Evolutionary conservation across 2,888 invertebrate genomes (phyloP), one percentile per base, ranked within the genome.

Genomic region (Baronia brevicornis): DNA sequence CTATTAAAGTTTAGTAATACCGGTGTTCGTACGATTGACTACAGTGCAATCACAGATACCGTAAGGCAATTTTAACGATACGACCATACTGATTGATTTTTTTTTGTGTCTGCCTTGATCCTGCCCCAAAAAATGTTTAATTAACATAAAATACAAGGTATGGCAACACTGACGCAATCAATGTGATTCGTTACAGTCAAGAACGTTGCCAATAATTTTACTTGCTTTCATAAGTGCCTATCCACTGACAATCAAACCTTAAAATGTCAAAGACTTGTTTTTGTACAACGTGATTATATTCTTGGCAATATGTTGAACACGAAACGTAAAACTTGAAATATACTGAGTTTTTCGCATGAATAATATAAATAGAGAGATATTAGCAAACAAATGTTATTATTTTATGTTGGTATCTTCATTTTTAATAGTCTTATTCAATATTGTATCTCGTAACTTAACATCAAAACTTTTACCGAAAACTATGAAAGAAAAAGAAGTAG

Each of bases 1-100:
- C 67, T 65, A 72, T 70, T 71, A 67, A 46, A 54, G 49, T 66
- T 64, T 64, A 62, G 56, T 60, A 60, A 67, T 33, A 27, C 66
- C 69, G 62, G 64, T 63, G 62, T 64, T 51, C 44, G 37, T 35
- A 23, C 31, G 33, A 40, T 54, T 43, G 45, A 55, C 55, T 54
- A 54, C 54, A 52, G 44, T 28, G 44, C 40, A 46, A 54, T 53
- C 51, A 53, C 29, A 54, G 51, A 27, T 26, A 33, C 49, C 42
- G 41, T 50, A 45, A 49, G 49, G 43, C 40, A 17, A 35, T 43
- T 48, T 46, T 51, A 57, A 46, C 54, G 44, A 50, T 47, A 55
- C 48, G 51, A 43, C 46, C 41, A 45, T 49, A 44, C 44, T 35
- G 44, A 50, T 44, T 54, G 51, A 44, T 38, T 41, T 43, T 41